phyloP scores from a whole-genome alignment of 2,113 vertebrate genomes.

The Platysternon megacephalum region DNA sequence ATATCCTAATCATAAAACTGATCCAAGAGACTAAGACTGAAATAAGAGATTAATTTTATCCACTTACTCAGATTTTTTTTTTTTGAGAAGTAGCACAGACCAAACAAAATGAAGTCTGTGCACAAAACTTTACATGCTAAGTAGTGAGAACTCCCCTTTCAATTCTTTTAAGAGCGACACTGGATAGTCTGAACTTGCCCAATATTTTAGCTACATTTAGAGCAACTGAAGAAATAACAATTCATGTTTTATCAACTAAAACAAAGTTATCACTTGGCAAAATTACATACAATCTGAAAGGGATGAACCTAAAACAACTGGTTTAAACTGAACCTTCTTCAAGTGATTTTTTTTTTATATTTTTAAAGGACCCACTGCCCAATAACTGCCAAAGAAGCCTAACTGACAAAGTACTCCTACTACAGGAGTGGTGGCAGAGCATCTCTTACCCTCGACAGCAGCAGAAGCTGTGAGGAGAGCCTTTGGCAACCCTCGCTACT shows the following conservation, averaged over 20 bases:
- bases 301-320: background rate
- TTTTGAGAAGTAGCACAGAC: background rate
- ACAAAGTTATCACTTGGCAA: background rate
- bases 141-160: background rate
- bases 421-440: background rate
- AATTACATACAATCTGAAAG: background rate
- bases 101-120: background rate
- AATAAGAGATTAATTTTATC: background rate
- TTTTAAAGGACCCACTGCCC: background rate
- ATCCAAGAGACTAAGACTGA: background rate
- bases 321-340: background rate
- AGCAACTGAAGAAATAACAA: background rate
- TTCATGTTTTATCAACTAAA: background rate
- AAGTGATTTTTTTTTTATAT: accelerated
- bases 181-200: background rate
- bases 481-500: background rate
- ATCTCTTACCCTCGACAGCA: background rate
- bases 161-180: background rate
- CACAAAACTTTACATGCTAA: background rate
- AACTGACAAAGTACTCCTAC: background rate
- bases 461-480: background rate
- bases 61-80: background rate
- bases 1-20: accelerated
- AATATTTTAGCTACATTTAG: background rate
- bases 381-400: background rate